These are phyloP conservation scores for Diarsia rubi DNA, from an alignment of 2,888 invertebrate genomes.

Conservation along the genomic window DNA sequence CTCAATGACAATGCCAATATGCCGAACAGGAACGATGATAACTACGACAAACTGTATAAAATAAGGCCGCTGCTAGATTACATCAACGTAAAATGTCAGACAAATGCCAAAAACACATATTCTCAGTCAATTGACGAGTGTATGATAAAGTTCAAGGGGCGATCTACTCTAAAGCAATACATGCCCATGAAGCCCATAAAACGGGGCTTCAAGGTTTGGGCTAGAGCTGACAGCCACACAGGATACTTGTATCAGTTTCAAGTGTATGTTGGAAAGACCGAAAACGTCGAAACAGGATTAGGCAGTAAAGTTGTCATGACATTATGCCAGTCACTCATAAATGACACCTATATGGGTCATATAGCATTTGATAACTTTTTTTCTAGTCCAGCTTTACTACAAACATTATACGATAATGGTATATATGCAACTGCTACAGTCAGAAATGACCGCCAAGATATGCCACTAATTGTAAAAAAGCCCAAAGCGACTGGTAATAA, in stretches of 20 bases:
- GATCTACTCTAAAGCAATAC: constrained; percentile 50
- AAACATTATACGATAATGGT: constrained; percentile 17
- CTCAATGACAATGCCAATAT: constrained; percentile 47
- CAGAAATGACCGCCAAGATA: constrained; percentile 39
- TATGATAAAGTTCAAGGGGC: constrained; percentile 61
- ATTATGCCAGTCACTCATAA: constrained; percentile 38
- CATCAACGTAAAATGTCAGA: constrained; percentile 39
- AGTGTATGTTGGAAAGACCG: constrained; percentile 45
- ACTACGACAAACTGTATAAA: constrained; percentile 53
- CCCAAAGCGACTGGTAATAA: constrained; percentile 45
- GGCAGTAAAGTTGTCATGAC: constrained; percentile 40
- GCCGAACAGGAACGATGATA: constrained; percentile 36
- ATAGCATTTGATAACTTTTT: constrained; percentile 36
- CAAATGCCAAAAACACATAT: constrained; percentile 41
- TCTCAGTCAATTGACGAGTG: constrained; percentile 55
- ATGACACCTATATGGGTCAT: constrained; percentile 30
- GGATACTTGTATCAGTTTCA: constrained; percentile 52
- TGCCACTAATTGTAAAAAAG: constrained; percentile 46
- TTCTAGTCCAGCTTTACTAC: constrained; percentile 9
- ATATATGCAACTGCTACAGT: constrained; percentile 30
- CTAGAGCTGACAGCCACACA: constrained; percentile 45
- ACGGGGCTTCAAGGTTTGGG: constrained; percentile 53
- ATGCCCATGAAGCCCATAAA: constrained; percentile 60
- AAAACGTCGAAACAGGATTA: constrained; percentile 39
- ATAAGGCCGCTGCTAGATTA: constrained; percentile 41